A percentile compares a stretch with the other conserved stretches of the same genome.
phyloP scores from a whole-genome alignment of 35 echinoderm and acorn worm genomes.

The Amphiura filiformis region DNA sequence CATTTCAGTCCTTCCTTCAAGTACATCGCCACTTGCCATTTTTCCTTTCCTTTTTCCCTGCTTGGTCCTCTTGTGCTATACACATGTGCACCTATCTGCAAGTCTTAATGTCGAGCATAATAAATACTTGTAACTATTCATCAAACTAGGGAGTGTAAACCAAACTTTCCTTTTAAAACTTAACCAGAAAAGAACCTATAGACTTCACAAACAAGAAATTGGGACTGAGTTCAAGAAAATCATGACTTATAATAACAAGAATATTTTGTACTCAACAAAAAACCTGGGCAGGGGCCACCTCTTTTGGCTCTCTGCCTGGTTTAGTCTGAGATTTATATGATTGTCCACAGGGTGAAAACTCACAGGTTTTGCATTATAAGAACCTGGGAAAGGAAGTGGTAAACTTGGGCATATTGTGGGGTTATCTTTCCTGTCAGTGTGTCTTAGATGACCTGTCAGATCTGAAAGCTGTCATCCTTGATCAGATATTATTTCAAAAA shows the following conservation, averaged over 20 bases:
- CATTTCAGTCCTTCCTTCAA: too few relatives aligned
- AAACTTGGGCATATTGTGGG: neutral
- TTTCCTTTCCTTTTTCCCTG: neutral
- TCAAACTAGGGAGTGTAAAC: too few relatives aligned
- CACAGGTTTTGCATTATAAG: too few relatives aligned
- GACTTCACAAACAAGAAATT: neutral
- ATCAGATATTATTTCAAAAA: slow-evolving; percentile 2
- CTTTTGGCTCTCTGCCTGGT: too few relatives aligned
- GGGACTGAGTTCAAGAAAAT: slow-evolving; percentile 7
- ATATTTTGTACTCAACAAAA: too few relatives aligned
- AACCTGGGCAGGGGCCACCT: too few relatives aligned
- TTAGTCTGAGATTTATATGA: too few relatives aligned
- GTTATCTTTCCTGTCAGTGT: neutral
- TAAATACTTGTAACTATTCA: neutral
- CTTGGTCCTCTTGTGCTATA: too few relatives aligned
- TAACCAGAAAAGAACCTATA: neutral
- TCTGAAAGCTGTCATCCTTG: neutral
- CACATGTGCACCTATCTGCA: neutral
- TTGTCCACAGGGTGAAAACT: too few relatives aligned
- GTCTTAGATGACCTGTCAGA: neutral
- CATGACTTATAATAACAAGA: too few relatives aligned
- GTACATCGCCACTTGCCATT: neutral
- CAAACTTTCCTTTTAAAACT: neutral
- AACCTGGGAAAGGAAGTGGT: too few relatives aligned
- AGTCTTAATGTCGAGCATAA: neutral